A percentile compares a stretch with the other conserved stretches of the same genome.
These are phyloP conservation scores for Reticulitermes speratus DNA, from an alignment of 1,140 invertebrate genomes.

Conservation along the genomic window DNA sequence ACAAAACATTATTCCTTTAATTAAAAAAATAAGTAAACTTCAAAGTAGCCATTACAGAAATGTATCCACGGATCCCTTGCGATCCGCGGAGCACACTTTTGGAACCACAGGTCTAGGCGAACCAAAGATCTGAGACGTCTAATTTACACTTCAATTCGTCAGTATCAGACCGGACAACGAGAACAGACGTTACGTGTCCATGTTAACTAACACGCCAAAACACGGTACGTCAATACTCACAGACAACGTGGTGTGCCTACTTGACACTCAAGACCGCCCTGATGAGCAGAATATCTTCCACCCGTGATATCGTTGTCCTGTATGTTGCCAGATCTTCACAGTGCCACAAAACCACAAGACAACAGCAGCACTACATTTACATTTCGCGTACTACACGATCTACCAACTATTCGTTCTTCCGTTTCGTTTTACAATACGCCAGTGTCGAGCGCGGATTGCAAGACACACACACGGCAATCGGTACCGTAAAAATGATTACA, in stretches of 20 bases:
- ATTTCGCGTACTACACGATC: too few relatives aligned
- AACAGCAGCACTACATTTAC: too few relatives aligned
- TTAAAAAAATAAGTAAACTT: too few relatives aligned
- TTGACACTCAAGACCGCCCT: background rate
- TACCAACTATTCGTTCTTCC: background rate
- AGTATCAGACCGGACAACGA: too few relatives aligned
- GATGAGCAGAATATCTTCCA: background rate
- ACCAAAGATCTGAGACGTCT: too few relatives aligned
- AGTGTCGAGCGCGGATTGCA: background rate
- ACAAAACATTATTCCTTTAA: too few relatives aligned
- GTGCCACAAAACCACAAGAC: background rate
- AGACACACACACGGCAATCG: background rate
- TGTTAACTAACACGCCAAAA: background rate
- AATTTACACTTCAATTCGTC: too few relatives aligned
- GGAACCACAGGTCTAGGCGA: too few relatives aligned
- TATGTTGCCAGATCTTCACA: background rate
- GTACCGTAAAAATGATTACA: slow-evolving; percentile 8
- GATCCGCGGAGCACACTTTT: too few relatives aligned
- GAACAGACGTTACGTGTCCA: too few relatives aligned
- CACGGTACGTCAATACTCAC: background rate
- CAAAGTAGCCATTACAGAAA: too few relatives aligned
- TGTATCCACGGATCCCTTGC: too few relatives aligned
- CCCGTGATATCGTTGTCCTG: background rate
- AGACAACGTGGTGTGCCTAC: background rate
- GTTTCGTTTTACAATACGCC: background rate